Base-by-base conservation (phyloP, 2,888 invertebrate genomes). In the Scaptomyza cyrtandrae region DNA sequence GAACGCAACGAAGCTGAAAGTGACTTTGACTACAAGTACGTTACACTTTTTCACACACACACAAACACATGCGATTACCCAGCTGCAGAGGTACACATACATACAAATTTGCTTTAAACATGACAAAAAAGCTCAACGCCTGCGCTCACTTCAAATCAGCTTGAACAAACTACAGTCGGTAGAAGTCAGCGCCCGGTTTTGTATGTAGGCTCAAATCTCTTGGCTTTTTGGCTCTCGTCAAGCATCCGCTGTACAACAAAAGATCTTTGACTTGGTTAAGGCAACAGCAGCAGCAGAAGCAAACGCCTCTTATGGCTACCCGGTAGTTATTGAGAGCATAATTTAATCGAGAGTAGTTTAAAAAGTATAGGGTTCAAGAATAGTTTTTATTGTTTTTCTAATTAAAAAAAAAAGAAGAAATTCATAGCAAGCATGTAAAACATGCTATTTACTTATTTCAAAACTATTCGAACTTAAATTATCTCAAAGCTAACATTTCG, bases 11-110 rank as follows among this genome's bases (percentile, higher is more conserved):
- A 88, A 86, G 84, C 86, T 79, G 88, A 86, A 86, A 86, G 86
- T 86, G 88, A 86, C 86, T 88, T 86, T 88, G 86, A 80, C 85
- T 81, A 85, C 87, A 86, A 83, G 81, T 85, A 84, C 87, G 68
- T 77, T 66, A 71, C 73, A 66, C 68, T 64, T 71, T 43, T 60
- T 50, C 29, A 48, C 41, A 63, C 41, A 61, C 57, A 46, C 48
- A 65, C 48, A 67, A 13, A 69, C 43, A 55, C 14, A 45, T 35
- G 35, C 6, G 2, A 56, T 13, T 13, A 33, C 14, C 39, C 14
- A 52, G 39, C 14, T 52, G 49, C 33, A 56, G 29, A 16, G 43
- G 35, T 39, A 57, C 39, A 6, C 44, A 65, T 29, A 67, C 56
- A 66, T 35, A 71, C 16, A 50, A 58, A 48, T 33, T 52, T 10